Base-by-base conservation (phyloP, 2,888 invertebrate species). In the Drosophila multiciliata region DNA sequence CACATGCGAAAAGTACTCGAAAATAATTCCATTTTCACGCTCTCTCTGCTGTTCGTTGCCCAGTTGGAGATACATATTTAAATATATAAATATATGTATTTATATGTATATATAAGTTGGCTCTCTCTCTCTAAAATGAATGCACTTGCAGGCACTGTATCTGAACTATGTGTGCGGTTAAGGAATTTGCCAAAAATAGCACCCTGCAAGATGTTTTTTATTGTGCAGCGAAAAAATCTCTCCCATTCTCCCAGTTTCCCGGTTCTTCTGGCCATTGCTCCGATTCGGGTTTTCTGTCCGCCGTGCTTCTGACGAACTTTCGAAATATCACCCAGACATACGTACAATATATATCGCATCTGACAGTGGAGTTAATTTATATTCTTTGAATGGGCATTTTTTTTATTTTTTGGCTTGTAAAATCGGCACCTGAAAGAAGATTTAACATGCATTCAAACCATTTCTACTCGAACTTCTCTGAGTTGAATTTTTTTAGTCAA, bases 161-260 rank as follows among this genome's bases (percentile, higher is more conserved):
- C 66, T 72, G 73, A 84, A 75, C 78, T 75, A 74, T 85, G 83
- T 73, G 73, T 75, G 76, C 60, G 66, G 73, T 74, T 64, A 69
- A 82, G 88, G 84, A 85, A 85, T 89, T 85, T 73, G 85, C 88
- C 90, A 82, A 84, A 85, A 85, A 85, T 85, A 85, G 84, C 88
- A 57, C 26, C 66, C 77, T 73, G 52, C 67, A 63, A 59, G 66
- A 75, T 74, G 68, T 80, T 77, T 73, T 73, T 76, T 80, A 74
- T 73, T 73, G 70, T 78, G 48, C 73, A 66, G 52, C 60, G 35
- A 48, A 40, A 58, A 35, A 50, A 7, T 23, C 20, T 45, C 48
- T 45, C 33, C 23, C 23, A 23, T 45, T 42, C 26, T 49, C 26
- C 49, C 45, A 45, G 45, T 45, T 32, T 53, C 49, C 69, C 76